Conservation (phyloP, 2,797 vertebrate genomes). For the Salarias fasciatus region DNA sequence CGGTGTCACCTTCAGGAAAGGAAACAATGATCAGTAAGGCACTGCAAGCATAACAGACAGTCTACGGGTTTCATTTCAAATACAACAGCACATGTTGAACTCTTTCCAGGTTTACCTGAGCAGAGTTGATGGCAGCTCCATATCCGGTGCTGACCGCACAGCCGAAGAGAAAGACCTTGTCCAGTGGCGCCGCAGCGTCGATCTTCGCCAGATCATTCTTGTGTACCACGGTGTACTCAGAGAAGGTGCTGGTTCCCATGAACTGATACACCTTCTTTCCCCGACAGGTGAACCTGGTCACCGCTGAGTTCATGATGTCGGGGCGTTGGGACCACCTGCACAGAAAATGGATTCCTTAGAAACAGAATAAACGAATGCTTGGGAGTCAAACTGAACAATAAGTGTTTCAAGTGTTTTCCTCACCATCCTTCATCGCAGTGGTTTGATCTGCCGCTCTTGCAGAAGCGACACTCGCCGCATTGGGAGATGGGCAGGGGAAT, state of each 20-base stretch:
- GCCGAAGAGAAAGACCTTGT: conserved; percentile 94
- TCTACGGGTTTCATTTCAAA: too few species aligned
- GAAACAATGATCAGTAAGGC: not conserved
- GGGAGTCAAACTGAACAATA: too few species aligned
- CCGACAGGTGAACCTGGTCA: conserved; percentile 90
- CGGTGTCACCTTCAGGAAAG: conserved; percentile 8
- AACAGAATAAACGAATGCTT: too few species aligned
- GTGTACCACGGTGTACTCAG: conserved; percentile 92
- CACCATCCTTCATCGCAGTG: conserved; percentile 90
- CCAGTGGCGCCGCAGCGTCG: conserved; percentile 87
- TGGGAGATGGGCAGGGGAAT: conserved; percentile 86
- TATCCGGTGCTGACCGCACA: conserved; percentile 95
- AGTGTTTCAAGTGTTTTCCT: too few species aligned
- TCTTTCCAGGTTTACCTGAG: conserved; percentile 84
- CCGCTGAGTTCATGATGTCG: conserved; percentile 79
- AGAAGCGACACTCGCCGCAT: conserved; percentile 93
- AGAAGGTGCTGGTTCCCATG: conserved; percentile 95
- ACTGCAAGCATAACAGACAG: not conserved
- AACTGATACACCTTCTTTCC: conserved; percentile 92
- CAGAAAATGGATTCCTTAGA: not conserved
- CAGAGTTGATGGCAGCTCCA: conserved; percentile 93
- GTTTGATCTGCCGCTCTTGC: conserved; percentile 92
- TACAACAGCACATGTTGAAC: not conserved
- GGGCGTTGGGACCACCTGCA: conserved; percentile 63
- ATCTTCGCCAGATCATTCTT: conserved; percentile 91